These are phyloP conservation scores for Abramis brama DNA, from an alignment of 2,113 vertebrate species.

Conservation along the genomic window DNA sequence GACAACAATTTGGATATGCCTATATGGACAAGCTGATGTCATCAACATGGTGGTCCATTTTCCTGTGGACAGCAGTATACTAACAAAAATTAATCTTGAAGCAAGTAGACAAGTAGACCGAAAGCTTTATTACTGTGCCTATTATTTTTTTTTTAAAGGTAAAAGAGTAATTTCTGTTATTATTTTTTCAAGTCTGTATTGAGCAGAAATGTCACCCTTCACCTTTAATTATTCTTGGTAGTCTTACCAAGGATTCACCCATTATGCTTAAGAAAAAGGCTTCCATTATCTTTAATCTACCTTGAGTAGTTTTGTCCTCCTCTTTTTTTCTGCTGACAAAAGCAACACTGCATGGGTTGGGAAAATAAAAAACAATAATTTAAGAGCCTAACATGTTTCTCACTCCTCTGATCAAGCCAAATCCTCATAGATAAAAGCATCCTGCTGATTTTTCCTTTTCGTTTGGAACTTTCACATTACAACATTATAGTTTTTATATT, in stretches of 20 bases:
- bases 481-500: background rate
- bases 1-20: no score
- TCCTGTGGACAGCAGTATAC: background rate
- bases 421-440: background rate
- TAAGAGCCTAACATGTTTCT: background rate
- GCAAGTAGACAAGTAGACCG: background rate
- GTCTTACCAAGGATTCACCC: background rate
- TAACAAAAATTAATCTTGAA: background rate
- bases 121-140: background rate
- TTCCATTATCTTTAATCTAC: constrained; percentile 1
- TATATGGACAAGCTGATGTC: no score
- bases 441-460: background rate
- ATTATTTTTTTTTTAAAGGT: background rate
- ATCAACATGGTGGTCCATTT: no score
- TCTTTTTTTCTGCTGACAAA: background rate
- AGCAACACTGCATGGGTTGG: background rate
- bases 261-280: background rate
- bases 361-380: background rate
- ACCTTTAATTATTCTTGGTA: background rate
- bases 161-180: background rate
- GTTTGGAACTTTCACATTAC: background rate
- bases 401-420: background rate
- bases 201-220: background rate
- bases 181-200: background rate
- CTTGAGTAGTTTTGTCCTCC: background rate